Evolutionary conservation across 1,140 invertebrate genomes (phyloP).

Genomic region (Leptoteleia sp.): DNA sequence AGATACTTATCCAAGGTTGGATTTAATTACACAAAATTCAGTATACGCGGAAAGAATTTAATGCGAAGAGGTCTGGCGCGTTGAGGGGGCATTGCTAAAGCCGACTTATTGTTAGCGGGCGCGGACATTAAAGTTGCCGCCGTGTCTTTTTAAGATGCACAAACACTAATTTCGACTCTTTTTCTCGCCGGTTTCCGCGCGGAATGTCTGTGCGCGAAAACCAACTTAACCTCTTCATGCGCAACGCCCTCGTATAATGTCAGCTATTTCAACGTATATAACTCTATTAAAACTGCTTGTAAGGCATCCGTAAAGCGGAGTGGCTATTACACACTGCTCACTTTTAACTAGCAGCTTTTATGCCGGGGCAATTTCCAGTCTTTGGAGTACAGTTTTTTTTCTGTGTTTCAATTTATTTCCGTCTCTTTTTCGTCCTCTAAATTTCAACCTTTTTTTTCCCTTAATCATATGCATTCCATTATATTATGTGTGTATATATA

Average conservation of each 20-base stretch:
- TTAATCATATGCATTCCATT: too few relatives aligned
- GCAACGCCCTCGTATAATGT: conserved; percentile 58
- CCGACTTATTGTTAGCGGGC: too few relatives aligned
- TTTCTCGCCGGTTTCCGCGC: conserved; percentile 2
- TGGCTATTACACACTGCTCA: conserved; percentile 51
- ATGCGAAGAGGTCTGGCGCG: too few relatives aligned
- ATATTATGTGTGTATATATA: too few relatives aligned
- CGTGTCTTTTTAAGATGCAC: conserved; percentile 8
- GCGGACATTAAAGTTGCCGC: too few relatives aligned
- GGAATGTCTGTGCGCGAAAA: conserved; percentile 33
- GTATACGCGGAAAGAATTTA: too few relatives aligned
- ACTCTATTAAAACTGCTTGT: conserved; percentile 65
- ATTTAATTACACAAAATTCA: too few relatives aligned
- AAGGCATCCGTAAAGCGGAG: conserved; percentile 60
- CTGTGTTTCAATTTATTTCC: not conserved
- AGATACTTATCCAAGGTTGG: too few relatives aligned
- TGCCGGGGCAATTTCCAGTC: conserved; percentile 30
- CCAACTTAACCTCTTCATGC: conserved; percentile 54
- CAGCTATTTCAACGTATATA: conserved; percentile 64
- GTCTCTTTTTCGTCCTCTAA: not conserved
- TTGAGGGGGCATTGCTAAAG: too few relatives aligned
- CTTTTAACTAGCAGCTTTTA: conserved; percentile 59
- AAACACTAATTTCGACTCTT: conserved; percentile 11
- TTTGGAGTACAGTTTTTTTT: conserved; percentile 25
- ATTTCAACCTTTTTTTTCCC: not conserved